These are phyloP conservation scores for Solen grandis DNA, from an alignment of 1,140 invertebrate species.

Conservation along the genomic window DNA sequence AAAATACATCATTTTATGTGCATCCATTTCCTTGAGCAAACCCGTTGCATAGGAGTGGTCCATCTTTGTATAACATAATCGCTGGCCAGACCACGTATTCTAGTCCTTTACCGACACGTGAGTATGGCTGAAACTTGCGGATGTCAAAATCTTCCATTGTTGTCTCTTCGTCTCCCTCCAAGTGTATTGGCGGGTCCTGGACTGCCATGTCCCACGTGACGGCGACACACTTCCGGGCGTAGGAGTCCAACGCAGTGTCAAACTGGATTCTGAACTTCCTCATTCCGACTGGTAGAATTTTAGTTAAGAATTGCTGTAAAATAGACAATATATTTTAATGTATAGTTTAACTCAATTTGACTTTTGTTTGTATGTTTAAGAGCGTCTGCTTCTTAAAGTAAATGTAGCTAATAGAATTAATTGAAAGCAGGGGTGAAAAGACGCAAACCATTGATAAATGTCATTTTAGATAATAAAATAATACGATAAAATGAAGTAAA, in stretches of 20 bases:
- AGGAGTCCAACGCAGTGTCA: slow-evolving; percentile 13
- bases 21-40: slow-evolving; percentile 33
- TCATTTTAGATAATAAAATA: too few relatives aligned
- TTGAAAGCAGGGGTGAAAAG: too few relatives aligned
- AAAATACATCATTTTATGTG: too few relatives aligned
- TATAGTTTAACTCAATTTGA: too few relatives aligned
- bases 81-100: slow-evolving; percentile 25
- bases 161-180: neutral
- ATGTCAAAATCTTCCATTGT: neutral
- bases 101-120: neutral
- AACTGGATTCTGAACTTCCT: neutral
- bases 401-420: too few relatives aligned
- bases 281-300: slow-evolving; percentile 19
- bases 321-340: slow-evolving; percentile 20
- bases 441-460: too few relatives aligned
- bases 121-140: neutral
- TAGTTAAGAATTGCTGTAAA: slow-evolving; percentile 21
- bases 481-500: too few relatives aligned
- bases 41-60: slow-evolving; percentile 10
- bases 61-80: slow-evolving; percentile 25
- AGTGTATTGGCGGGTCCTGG: slow-evolving; percentile 33
- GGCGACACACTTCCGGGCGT: slow-evolving; percentile 12
- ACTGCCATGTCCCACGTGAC: slow-evolving; percentile 42
- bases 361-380: too few relatives aligned
- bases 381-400: too few relatives aligned